Evolutionary conservation across 2,797 vertebrate species (phyloP).

Genomic region (Phataginus tricuspis): DNA sequence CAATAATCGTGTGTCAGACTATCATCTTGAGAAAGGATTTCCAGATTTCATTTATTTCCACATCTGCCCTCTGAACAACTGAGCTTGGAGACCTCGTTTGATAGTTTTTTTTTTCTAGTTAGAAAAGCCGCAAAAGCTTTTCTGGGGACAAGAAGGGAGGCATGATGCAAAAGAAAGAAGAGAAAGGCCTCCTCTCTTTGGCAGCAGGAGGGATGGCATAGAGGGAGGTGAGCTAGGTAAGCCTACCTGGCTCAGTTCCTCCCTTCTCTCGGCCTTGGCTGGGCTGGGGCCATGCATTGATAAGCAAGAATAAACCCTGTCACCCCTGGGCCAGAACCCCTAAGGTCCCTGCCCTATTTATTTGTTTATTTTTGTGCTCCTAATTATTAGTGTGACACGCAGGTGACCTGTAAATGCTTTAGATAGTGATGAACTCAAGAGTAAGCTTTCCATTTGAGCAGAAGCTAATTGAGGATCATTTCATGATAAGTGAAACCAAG

Average conservation of each 20-base stretch:
- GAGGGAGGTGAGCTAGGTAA: background rate
- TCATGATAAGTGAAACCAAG: background rate
- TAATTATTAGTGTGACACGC: background rate
- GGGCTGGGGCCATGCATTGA: no score
- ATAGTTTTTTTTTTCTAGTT: background rate
- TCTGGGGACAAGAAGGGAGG: background rate
- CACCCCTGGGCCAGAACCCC: no score
- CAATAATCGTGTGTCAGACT: background rate
- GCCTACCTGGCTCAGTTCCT: accelerated
- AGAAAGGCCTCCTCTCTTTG: background rate
- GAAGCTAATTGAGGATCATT: background rate
- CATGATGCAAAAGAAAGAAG: background rate
- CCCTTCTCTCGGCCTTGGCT: background rate
- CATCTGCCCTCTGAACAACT: background rate
- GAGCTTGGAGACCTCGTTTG: background rate
- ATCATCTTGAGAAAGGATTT: background rate
- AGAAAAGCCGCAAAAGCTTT: background rate
- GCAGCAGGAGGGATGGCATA: background rate
- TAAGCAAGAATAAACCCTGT: background rate
- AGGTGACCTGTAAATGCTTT: background rate
- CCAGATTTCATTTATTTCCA: background rate
- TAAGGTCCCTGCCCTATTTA: accelerated
- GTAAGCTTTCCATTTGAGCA: background rate
- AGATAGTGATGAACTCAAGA: background rate
- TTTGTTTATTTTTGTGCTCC: background rate